phyloP scores from a whole-genome alignment of 1,140 invertebrate species.

The Brachionus paranguensis region DNA sequence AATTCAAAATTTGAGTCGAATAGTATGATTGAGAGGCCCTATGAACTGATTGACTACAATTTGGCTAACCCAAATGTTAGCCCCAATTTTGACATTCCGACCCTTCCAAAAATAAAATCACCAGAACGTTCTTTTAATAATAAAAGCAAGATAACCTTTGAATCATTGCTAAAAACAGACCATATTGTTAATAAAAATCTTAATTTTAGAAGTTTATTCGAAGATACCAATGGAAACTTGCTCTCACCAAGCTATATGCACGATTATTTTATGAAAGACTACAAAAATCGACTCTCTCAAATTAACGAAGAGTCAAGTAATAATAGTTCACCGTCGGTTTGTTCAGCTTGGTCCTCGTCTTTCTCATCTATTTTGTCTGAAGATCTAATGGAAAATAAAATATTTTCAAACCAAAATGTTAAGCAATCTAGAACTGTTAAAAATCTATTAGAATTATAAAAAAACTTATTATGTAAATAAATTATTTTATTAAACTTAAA shows the following conservation, averaged over 20 bases:
- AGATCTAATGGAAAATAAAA: conserved; percentile 8
- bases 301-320: conserved; percentile 20
- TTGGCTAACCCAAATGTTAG: background rate
- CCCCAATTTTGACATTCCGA: background rate
- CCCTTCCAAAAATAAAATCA: background rate
- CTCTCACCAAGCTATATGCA: background rate
- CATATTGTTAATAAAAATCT: background rate
- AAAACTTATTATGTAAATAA: background rate
- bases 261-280: background rate
- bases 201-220: background rate
- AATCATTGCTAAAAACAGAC: background rate
- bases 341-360: conserved; percentile 6
- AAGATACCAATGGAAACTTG: background rate
- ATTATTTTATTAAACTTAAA: background rate
- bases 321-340: background rate
- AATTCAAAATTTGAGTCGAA: background rate
- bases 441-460: background rate
- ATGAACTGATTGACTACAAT: background rate
- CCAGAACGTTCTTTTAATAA: background rate
- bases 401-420: background rate
- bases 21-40: background rate
- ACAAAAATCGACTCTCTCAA: conserved; percentile 8
- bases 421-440: background rate
- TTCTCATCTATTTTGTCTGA: conserved; percentile 11
- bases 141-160: background rate